Base-by-base conservation (phyloP, 2,113 vertebrate genomes). In the Phodopus roborovskii region DNA sequence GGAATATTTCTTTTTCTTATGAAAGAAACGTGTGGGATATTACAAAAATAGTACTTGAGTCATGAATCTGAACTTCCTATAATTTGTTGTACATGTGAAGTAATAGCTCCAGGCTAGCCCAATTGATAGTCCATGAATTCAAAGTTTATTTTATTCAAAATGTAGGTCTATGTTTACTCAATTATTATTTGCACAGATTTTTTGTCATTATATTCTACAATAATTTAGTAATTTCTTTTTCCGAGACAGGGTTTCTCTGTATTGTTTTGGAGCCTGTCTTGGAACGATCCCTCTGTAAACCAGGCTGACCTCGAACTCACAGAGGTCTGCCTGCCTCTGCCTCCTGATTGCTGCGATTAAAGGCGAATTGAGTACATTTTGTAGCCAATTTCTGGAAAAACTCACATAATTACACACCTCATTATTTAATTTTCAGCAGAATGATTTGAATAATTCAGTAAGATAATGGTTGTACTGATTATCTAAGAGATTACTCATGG, bases 121-220 rank as follows among this genome's bases (percentile, higher is more conserved):
- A 70, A 68, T 56, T 79, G 36, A 58, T 53, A 73, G 87, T 92
- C 60, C 4, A 11, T 66, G 8, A 74, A 50, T 68, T 19, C 30
- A 81, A 68, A 89, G 19, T 74, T 12, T 30, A 86, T 91, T 6
- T 26, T 24, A 48, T 96, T 94, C n/a, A 74, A 81, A 96, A 70
- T 19, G 71, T 2, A 39, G 7, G 3, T 81, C 2, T 48, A 73
- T 16, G 74, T 73, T 93, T 64, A 19, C 5, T 92, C 48, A 56
- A 13, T 90, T 70, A 87, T 56, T 85, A 17, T 30, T 7, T 73
- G 56, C 5, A 28, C 1, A 79, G 26, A 19, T 48, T 74, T 74
- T 95, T 88, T 88, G 19, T 85, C 33, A 64, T 15, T 64, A 3
- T 75, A 58, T 89, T 20, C 48, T 53, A 19, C 70, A 88, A 70